Evolutionary conservation across 2,797 vertebrate species (phyloP), one percentile per base, ranked within the genome.

Genomic region (Holocentrus rufus): DNA sequence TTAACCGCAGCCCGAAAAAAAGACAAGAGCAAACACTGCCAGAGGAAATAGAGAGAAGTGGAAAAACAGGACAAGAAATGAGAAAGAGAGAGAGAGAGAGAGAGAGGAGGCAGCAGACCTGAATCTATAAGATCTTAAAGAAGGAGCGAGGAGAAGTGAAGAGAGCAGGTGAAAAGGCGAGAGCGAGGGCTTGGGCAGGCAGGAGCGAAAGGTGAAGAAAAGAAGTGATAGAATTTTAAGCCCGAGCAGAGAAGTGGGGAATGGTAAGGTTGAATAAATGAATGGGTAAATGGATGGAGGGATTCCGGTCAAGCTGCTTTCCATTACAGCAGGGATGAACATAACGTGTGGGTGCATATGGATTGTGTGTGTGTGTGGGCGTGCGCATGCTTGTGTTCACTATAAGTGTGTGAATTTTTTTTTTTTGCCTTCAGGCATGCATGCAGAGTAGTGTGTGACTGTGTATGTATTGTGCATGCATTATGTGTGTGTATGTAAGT

Each of bases 291-390:
- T 25, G 50, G 69, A 77, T 55, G 57, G 59, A 68, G 67, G 77
- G 71, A 85, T 83, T 85, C 70, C 5, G 39, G 62, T 84, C 79
- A 71, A 79, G 71, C 77, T 84, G 36, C 55, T 75, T 81, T 82
- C 69, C 61, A 76, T 86, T 58, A 42, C 47, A 66, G 73, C 77
- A 13, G 60, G 61, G 63, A 78, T 82, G 74, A 82, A 72, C 70
- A 15, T 23, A 81, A 22, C 27, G 70, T 74, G 79, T 84, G 84
- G 82, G 82, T 39, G 76, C 81, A 67, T 75, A 63, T 56, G 59
- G 76, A 62, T 3, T 59, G 59, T 59, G 23, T 66, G 63, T 63
- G 30, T 53, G 68, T 63, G 82, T 69, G 74, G 58, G 74, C 7
- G 53, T 47, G 27, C 54, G 47, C 22, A 52, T 65, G 59, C 57